Evolutionary conservation across 2,888 invertebrate genomes (phyloP).

Genomic region (Tupiocoris notatus): DNA sequence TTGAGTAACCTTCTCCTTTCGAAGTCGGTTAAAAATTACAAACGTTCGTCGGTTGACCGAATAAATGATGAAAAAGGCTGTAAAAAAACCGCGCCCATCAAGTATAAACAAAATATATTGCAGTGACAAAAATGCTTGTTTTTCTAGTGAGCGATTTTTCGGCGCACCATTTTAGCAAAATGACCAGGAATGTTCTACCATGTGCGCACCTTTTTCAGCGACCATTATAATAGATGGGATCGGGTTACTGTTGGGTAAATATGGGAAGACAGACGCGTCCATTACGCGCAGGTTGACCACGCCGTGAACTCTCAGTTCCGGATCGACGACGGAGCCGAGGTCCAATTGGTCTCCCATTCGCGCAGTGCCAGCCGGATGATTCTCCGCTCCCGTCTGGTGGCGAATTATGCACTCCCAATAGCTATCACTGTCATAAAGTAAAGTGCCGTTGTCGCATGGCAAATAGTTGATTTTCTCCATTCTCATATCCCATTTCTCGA

Average conservation of each 20-base stretch:
- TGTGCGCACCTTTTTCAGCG: slow-evolving; percentile 51
- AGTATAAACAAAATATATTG: too few species aligned
- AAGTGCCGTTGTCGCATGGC: slow-evolving; percentile 47
- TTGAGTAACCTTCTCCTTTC: too few species aligned
- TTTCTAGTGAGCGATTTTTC: too few species aligned
- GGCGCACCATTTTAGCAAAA: slow-evolving; percentile 11
- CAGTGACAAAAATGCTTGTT: too few species aligned
- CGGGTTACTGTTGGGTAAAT: slow-evolving; percentile 54
- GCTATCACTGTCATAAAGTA: slow-evolving; percentile 47
- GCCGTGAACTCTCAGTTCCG: slow-evolving; percentile 53
- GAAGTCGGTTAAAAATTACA: too few species aligned
- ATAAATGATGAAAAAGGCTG: too few species aligned
- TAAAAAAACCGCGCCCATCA: too few species aligned
- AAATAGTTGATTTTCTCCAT: slow-evolving; percentile 47
- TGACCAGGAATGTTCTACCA: slow-evolving; percentile 50
- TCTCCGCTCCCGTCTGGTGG: slow-evolving; percentile 50
- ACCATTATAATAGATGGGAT: slow-evolving; percentile 51
- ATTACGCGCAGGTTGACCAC: slow-evolving; percentile 54
- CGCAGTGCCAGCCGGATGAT: slow-evolving; percentile 52
- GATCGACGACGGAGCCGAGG: slow-evolving; percentile 52
- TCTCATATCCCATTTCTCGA: slow-evolving; percentile 49
- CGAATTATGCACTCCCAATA: slow-evolving; percentile 51
- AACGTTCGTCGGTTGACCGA: too few species aligned
- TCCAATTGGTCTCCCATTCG: slow-evolving; percentile 53
- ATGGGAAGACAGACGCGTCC: slow-evolving; percentile 55